A percentile compares a stretch with the other conserved stretches of the same genome.
Conservation (phyloP, 2,888 invertebrate species). For the Tipula unca region DNA sequence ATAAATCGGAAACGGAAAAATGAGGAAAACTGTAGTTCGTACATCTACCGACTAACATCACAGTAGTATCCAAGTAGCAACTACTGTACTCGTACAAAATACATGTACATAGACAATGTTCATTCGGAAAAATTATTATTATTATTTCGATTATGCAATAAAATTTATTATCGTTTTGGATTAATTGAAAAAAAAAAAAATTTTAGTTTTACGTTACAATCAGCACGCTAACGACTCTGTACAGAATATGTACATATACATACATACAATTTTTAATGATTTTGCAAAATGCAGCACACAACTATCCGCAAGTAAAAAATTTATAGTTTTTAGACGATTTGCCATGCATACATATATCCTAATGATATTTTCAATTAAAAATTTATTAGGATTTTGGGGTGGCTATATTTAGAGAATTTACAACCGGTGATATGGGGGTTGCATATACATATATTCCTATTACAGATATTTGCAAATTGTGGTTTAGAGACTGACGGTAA, state of each 20-base stretch:
- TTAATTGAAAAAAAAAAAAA: not conserved
- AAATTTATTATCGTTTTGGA: constrained; percentile 14
- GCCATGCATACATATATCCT: too few species aligned
- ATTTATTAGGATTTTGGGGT: not conserved
- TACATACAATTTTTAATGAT: not conserved
- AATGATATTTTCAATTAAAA: not conserved
- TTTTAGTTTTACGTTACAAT: not conserved
- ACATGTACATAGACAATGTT: not conserved
- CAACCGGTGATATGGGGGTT: not conserved
- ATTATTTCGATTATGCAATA: constrained; percentile 2
- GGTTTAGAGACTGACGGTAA: not conserved
- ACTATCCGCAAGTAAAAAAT: not conserved
- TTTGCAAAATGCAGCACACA: not conserved
- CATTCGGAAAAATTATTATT: not conserved
- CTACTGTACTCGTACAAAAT: not conserved
- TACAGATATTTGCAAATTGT: not conserved
- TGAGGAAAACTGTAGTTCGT: not conserved
- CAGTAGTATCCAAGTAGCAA: not conserved
- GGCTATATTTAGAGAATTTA: not conserved
- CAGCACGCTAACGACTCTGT: not conserved
- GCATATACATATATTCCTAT: too few species aligned
- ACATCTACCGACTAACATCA: not conserved
- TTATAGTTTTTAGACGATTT: not conserved
- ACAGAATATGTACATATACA: not conserved
- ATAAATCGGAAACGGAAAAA: not conserved